Percentiles rank a stretch among this genome's conserved stretches.
phyloP scores from a whole-genome alignment of 2,113 vertebrate genomes.

The Pedetes capensis region DNA sequence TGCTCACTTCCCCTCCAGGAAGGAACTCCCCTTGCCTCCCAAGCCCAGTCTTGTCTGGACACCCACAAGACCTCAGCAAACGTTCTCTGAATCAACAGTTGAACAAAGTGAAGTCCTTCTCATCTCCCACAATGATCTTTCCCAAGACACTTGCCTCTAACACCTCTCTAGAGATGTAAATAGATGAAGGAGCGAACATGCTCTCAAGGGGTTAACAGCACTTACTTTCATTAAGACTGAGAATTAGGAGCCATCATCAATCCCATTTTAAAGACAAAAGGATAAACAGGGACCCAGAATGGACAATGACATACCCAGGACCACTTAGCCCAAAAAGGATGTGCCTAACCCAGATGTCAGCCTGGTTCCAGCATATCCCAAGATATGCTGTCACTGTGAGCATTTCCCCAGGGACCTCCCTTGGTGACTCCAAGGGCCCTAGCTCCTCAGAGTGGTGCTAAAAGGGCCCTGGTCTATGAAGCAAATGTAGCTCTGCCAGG shows the following conservation, averaged over 20 bases:
- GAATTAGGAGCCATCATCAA: background rate
- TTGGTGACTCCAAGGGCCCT: background rate
- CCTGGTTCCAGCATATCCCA: background rate
- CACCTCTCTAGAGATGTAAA: background rate
- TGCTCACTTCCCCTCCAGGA: background rate
- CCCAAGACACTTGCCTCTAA: background rate
- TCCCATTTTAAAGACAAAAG: background rate
- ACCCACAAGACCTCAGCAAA: background rate
- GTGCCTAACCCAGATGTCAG: background rate
- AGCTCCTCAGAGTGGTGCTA: background rate
- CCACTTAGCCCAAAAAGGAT: background rate
- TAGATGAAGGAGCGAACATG: background rate
- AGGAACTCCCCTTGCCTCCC: background rate
- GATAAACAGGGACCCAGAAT: background rate
- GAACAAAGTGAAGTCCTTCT: background rate
- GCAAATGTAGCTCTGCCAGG: background rate
- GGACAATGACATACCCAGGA: conserved; percentile 19
- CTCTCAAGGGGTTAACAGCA: background rate
- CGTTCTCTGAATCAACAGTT: background rate
- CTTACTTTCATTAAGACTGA: background rate
- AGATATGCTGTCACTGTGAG: background rate
- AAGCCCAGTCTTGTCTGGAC: background rate
- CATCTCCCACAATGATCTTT: background rate
- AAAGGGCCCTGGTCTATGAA: conserved; percentile 37
- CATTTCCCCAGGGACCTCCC: background rate